phyloP scores from a whole-genome alignment of 2,888 invertebrate species.

The Drosophila buzzatii region DNA sequence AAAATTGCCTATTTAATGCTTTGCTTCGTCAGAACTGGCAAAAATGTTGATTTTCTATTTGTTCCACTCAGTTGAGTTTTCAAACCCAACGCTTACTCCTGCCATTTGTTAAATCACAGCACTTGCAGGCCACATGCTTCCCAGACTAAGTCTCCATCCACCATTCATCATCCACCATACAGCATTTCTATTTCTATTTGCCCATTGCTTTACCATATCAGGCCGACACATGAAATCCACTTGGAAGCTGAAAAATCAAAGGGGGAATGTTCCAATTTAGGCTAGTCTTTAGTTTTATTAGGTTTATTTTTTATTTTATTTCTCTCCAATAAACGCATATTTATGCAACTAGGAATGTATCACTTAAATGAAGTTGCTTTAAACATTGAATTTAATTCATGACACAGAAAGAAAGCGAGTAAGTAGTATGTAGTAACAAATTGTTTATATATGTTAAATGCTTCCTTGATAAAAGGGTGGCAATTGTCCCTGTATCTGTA shows the following conservation, averaged over 20 bases:
- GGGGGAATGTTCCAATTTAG: slow-evolving; percentile 10
- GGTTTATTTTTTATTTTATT: neutral
- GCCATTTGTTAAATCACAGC: slow-evolving; percentile 14
- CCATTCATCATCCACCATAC: neutral
- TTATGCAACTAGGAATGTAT: neutral
- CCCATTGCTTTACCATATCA: neutral
- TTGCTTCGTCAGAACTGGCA: slow-evolving; percentile 32
- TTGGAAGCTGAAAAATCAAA: neutral
- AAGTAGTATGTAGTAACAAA: slow-evolving; percentile 47
- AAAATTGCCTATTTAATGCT: slow-evolving; percentile 9
- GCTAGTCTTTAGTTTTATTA: slow-evolving; percentile 7
- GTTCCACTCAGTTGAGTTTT: slow-evolving; percentile 54
- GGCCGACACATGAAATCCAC: neutral
- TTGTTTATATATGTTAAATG: slow-evolving; percentile 48
- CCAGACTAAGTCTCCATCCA: neutral
- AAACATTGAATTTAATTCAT: no score
- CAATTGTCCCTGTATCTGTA: neutral
- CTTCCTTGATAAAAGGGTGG: neutral
- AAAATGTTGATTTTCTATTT: slow-evolving; percentile 65
- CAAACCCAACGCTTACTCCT: slow-evolving; percentile 37
- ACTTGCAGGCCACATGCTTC: slow-evolving; percentile 4
- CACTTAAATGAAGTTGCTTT: no score
- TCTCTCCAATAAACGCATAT: neutral
- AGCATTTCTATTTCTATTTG: neutral
- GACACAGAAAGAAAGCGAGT: slow-evolving; percentile 10